These are phyloP conservation scores for Dasypus novemcinctus DNA, from an alignment of 2,113 vertebrate genomes.

Conservation along the genomic window DNA sequence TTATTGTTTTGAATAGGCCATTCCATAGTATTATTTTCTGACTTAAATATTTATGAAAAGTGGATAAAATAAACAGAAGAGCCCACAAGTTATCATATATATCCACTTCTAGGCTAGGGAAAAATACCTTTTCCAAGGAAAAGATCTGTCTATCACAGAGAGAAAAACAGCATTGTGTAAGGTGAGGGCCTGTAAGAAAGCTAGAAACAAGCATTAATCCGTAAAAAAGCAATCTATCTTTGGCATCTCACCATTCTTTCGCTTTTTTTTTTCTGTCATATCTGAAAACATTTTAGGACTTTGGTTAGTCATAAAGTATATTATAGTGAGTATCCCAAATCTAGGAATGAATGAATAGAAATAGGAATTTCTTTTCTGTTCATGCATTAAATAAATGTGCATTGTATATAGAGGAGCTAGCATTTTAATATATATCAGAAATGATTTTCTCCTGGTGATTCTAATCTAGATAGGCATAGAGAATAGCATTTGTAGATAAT, in stretches of 20 bases:
- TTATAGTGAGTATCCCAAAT: constrained; percentile 21
- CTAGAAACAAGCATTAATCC: constrained; percentile 55
- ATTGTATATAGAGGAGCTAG: not conserved
- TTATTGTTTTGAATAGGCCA: not conserved
- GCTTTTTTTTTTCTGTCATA: not conserved
- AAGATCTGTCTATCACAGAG: constrained; percentile 24
- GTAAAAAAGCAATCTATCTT: constrained; percentile 32
- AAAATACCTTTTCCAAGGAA: constrained; percentile 12
- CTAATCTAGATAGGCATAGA: not conserved
- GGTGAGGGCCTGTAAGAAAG: constrained; percentile 35
- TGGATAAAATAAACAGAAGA: not conserved
- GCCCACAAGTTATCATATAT: not conserved
- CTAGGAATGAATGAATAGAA: not conserved
- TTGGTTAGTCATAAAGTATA: constrained; percentile 22
- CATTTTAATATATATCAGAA: constrained; percentile 36
- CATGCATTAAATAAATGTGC: constrained; percentile 18
- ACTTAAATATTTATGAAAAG: not conserved
- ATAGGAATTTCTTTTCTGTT: constrained; percentile 26
- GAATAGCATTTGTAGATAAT: not conserved
- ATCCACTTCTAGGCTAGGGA: not conserved
- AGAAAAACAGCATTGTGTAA: constrained; percentile 36
- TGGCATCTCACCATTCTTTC: constrained; percentile 39
- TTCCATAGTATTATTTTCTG: not conserved
- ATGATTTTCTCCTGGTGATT: constrained; percentile 20
- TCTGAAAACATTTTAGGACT: constrained; percentile 38